Percentiles rank a stretch among this genome's conserved stretches.
These are phyloP conservation scores for Ammospiza nelsoni DNA, from an alignment of 2,113 vertebrate species.

Conservation along the genomic window DNA sequence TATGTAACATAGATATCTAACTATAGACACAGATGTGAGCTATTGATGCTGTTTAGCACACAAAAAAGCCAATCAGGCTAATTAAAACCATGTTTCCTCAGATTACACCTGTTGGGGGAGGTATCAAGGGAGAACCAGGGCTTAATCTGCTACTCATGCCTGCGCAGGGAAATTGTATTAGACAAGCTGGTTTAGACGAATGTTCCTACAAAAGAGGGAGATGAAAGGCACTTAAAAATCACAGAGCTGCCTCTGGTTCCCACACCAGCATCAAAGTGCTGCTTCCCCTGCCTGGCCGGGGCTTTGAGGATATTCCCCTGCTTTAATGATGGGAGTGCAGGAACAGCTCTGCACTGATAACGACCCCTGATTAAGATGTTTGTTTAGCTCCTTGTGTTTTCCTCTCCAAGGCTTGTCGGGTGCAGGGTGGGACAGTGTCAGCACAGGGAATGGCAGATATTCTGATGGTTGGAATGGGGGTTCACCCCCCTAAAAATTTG, in stretches of 20 bases:
- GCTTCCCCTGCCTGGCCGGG: not conserved
- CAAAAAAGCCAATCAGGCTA: not conserved
- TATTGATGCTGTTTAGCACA: not conserved
- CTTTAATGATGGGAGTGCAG: not conserved
- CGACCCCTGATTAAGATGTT: slow-evolving; percentile 15
- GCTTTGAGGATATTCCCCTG: not conserved
- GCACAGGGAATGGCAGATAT: accelerated
- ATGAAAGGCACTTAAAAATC: slow-evolving; percentile 52
- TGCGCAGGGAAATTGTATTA: not conserved
- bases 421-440: accelerated
- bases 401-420: not conserved
- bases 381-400: not conserved
- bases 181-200: not conserved
- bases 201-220: slow-evolving; percentile 31
- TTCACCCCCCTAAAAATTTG: accelerated
- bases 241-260: slow-evolving; percentile 11
- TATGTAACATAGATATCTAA: not conserved
- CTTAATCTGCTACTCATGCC: not conserved
- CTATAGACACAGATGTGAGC: not conserved
- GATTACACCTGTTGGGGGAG: not conserved
- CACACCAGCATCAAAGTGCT: slow-evolving; percentile 56
- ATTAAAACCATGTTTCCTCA: not conserved
- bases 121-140: not conserved
- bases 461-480: accelerated
- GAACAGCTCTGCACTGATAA: not conserved